These are phyloP conservation scores for Nymphalis c-album DNA, from an alignment of 2,888 invertebrate species.

Conservation along the genomic window DNA sequence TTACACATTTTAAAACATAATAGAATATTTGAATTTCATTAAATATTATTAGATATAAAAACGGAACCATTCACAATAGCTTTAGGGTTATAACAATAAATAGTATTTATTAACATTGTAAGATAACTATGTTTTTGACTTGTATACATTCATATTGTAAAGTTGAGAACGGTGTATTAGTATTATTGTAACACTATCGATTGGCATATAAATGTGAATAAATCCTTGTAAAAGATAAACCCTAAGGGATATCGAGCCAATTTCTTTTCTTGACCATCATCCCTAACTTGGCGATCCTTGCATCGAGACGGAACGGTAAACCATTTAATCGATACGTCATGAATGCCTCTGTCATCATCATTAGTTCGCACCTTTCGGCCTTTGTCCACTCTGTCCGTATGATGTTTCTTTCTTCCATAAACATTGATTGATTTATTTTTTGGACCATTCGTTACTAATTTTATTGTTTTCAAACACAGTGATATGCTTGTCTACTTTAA, in stretches of 20 bases:
- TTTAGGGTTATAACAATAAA: slow-evolving; percentile 78
- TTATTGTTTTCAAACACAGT: slow-evolving; percentile 52
- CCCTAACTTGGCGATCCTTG: slow-evolving; percentile 73
- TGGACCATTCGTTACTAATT: slow-evolving; percentile 36
- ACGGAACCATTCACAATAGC: slow-evolving; percentile 76
- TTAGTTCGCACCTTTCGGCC: slow-evolving; percentile 75
- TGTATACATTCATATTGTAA: slow-evolving; percentile 79
- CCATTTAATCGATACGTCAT: slow-evolving; percentile 79
- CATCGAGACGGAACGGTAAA: slow-evolving; percentile 79
- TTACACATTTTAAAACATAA: slow-evolving; percentile 47
- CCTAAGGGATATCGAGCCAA: slow-evolving; percentile 65
- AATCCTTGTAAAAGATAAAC: slow-evolving; percentile 70
- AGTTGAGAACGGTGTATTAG: slow-evolving; percentile 75
- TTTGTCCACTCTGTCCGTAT: slow-evolving; percentile 67
- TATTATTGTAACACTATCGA: slow-evolving; percentile 74
- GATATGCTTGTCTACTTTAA: slow-evolving; percentile 68
- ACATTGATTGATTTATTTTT: slow-evolving; percentile 49
- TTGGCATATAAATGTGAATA: slow-evolving; percentile 79
- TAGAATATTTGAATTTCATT: slow-evolving; percentile 57
- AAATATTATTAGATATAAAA: slow-evolving; percentile 63
- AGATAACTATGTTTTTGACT: slow-evolving; percentile 80
- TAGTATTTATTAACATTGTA: slow-evolving; percentile 75
- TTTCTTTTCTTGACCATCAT: slow-evolving; percentile 69
- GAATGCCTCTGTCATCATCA: slow-evolving; percentile 81
- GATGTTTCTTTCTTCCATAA: slow-evolving; percentile 61